Evolutionary conservation across 2,113 vertebrate genomes (phyloP).

Genomic region (Cavia aperea): DNA sequence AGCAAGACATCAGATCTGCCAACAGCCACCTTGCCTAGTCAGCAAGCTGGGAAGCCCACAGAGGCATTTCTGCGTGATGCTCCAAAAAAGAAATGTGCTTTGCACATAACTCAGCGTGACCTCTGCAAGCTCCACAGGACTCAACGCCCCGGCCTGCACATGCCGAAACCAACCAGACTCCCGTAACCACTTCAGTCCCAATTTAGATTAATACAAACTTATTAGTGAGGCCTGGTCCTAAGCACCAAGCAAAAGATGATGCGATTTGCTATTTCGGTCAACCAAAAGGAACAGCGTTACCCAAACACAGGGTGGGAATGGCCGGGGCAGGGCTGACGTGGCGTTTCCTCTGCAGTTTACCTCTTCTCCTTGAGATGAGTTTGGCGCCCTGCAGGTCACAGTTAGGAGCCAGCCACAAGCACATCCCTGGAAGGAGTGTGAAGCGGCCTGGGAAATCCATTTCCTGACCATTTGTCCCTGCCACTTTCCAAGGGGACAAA

Average conservation of each 20-base stretch:
- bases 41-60: not conserved
- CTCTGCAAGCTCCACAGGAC: not conserved
- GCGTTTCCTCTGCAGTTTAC: slow-evolving; percentile 38
- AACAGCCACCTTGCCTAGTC: not conserved
- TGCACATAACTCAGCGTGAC: not conserved
- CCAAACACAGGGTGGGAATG: not conserved
- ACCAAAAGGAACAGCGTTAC: slow-evolving; percentile 35
- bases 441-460: slow-evolving; percentile 62
- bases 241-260: slow-evolving; percentile 24
- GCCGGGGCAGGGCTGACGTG: no score
- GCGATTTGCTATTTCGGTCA: slow-evolving; percentile 41
- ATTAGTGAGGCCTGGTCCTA: not conserved
- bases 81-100: not conserved
- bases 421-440: slow-evolving; percentile 47
- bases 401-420: slow-evolving; percentile 39
- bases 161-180: not conserved
- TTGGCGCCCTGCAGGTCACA: slow-evolving; percentile 49
- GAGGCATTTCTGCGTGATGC: not conserved
- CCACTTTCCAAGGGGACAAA: not conserved
- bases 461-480: slow-evolving; percentile 54
- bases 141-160: not conserved
- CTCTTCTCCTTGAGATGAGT: slow-evolving; percentile 47
- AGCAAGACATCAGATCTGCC: not conserved
- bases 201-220: slow-evolving; percentile 10
- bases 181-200: not conserved